Base-by-base conservation (phyloP, 1,140 invertebrate species). In the Aphelenchoides besseyi region DNA sequence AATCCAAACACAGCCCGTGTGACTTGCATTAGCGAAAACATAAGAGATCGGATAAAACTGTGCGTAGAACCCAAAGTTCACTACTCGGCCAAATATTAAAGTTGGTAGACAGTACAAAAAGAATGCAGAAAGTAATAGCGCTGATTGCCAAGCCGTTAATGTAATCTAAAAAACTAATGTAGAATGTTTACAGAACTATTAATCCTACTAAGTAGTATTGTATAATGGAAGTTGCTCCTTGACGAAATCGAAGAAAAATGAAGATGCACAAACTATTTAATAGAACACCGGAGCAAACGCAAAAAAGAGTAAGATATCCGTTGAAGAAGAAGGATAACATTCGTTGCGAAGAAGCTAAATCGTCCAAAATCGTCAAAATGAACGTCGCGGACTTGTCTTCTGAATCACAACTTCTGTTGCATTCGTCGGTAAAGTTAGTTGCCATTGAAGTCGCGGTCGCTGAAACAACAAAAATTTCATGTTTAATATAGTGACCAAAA, bases 91-190 rank as follows among this genome's bases (percentile, higher is more conserved):
- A 36, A 54, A 82, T 16, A 82, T 53, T 9, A 82, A 57, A 28
- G 81, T 82, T 28, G 81, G 81, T n/a, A 82, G 62, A 37, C 81
- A 84, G 71, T 82, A 82, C 0, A 82, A 73, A 8, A 82, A 59
- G 63, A 82, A 82, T 32, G 81, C 81, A 63, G 83, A 83, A 52
- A 54, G 70, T 16, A 82, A 67, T 16, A 84, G 70, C 18, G 79
- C 77, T 35, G 81, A 76, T 64, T 82, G 81, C 81, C 81, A 82
- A 57, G 70, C 32, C 9, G 82, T 80, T 52, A 82, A 73, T 0
- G 81, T 77, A 28, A 80, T 74, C 78, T 80, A 77, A 67, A 67
- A n/a, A 3, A 1, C 37, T 67, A 16, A n/a, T 70, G 69, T 18
- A 32, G 18, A 48, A 33, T 77, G 23, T 16, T 35, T 67, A 68